Evolutionary conservation across 2,888 invertebrate genomes (phyloP).

Genomic region (Pristionchus japonicus): DNA sequence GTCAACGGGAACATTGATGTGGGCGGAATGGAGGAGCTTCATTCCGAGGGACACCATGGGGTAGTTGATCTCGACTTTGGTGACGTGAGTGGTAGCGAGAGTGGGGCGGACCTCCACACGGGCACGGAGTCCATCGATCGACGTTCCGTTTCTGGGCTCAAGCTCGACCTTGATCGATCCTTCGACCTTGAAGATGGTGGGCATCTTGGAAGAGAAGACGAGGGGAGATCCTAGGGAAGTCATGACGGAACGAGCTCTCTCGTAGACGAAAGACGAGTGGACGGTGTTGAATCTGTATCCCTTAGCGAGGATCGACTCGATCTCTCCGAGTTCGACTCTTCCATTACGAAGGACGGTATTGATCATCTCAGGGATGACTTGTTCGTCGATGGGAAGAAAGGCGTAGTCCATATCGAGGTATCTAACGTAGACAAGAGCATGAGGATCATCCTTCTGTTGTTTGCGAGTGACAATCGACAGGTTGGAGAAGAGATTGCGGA

Average conservation of each 20-base stretch:
- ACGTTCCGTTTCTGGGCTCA: slow-evolving; percentile 49
- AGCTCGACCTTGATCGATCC: slow-evolving; percentile 37
- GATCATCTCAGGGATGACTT: slow-evolving; percentile 48
- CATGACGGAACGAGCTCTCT: slow-evolving; percentile 53
- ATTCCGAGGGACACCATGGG: slow-evolving; percentile 65
- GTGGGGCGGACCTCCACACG: slow-evolving; percentile 47
- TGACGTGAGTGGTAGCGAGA: slow-evolving; percentile 51
- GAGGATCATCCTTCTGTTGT: slow-evolving; percentile 49
- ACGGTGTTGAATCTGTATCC: slow-evolving; percentile 38
- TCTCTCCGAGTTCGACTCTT: slow-evolving; percentile 40
- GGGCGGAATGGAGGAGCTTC: slow-evolving; percentile 58
- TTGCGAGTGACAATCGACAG: slow-evolving; percentile 58
- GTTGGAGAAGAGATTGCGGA: slow-evolving; percentile 59
- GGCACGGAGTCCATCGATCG: slow-evolving; percentile 50
- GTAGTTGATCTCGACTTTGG: slow-evolving; percentile 56
- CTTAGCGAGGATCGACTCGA: slow-evolving; percentile 49
- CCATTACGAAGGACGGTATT: slow-evolving; percentile 36
- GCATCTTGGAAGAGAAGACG: background rate
- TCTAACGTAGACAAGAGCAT: slow-evolving; percentile 61
- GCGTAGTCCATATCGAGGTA: slow-evolving; percentile 64
- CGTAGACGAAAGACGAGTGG: slow-evolving; percentile 55
- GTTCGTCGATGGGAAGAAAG: slow-evolving; percentile 60
- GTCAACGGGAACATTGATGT: slow-evolving; percentile 64
- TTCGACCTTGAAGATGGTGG: slow-evolving; percentile 51
- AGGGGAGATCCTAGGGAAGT: background rate